These are phyloP conservation scores for Parus major DNA, from an alignment of 2,113 vertebrate genomes.

Conservation along the genomic window DNA sequence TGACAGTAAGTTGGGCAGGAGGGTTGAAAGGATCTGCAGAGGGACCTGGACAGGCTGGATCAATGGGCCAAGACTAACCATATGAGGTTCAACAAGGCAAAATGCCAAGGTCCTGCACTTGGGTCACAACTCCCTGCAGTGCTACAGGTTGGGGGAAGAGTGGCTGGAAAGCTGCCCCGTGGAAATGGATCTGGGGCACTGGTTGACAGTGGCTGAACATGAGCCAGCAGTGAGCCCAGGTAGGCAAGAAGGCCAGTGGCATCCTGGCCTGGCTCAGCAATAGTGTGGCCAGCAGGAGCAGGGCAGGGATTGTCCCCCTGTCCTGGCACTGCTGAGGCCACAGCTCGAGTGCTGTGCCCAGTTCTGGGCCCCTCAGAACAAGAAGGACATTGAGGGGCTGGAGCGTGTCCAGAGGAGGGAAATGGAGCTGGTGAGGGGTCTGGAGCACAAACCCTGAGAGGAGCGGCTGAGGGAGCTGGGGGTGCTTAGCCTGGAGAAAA, in stretches of 20 bases:
- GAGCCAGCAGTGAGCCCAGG: fast-evolving
- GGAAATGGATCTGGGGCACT: not conserved
- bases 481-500: not conserved
- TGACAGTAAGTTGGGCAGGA: not conserved
- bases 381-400: not conserved
- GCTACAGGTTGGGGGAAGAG: too few species aligned
- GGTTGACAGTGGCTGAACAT: not conserved
- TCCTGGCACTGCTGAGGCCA: fast-evolving
- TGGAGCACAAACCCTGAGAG: not conserved
- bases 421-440: fast-evolving
- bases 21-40: not conserved
- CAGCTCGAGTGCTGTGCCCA: not conserved
- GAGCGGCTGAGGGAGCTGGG: fast-evolving
- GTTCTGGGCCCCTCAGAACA: not conserved
- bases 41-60: too few species aligned
- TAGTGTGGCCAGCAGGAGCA: not conserved
- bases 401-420: not conserved
- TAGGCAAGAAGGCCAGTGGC: not conserved
- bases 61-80: not conserved
- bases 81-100: not conserved
- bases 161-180: not conserved
- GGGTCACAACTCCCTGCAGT: not conserved
- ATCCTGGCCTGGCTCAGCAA: not conserved
- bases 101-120: not conserved
- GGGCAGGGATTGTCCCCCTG: not conserved